A percentile compares a stretch with the other conserved stretches of the same genome.
phyloP scores from a whole-genome alignment of 2,797 vertebrate species.

The Pterois miles region DNA sequence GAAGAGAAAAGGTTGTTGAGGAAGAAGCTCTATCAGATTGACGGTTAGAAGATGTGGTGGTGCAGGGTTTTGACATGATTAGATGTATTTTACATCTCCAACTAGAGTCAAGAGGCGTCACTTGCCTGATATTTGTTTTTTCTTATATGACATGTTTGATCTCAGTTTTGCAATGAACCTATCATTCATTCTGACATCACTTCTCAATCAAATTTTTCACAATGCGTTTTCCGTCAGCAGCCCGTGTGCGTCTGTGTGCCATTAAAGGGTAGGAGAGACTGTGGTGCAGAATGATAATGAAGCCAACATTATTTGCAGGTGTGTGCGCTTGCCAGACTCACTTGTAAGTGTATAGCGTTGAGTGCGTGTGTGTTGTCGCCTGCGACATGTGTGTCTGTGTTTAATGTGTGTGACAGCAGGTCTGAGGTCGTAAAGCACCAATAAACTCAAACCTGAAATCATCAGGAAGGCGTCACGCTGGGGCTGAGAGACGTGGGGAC shows the following conservation, averaged over 20 bases:
- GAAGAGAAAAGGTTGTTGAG: not conserved
- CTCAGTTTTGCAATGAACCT: not conserved
- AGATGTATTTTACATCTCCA: slow-evolving; percentile 21
- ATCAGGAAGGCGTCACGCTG: slow-evolving; percentile 49
- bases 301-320: not conserved
- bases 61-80: not conserved
- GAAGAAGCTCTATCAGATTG: slow-evolving; percentile 16
- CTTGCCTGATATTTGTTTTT: not conserved
- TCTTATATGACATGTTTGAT: not conserved
- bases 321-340: not conserved
- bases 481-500: slow-evolving; percentile 41
- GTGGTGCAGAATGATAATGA: slow-evolving; percentile 43
- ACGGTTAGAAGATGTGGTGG: slow-evolving; percentile 20
- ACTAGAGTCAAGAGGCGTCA: slow-evolving; percentile 8
- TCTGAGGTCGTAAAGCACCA: slow-evolving; percentile 73
- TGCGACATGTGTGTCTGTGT: slow-evolving; percentile 10
- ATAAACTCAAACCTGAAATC: slow-evolving; percentile 76
- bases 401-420: slow-evolving; percentile 76
- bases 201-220: not conserved
- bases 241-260: not conserved
- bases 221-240: not conserved
- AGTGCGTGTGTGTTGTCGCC: not conserved
- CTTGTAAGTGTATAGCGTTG: slow-evolving; percentile 13
- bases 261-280: not conserved
- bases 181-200: slow-evolving; percentile 7